phyloP scores from a whole-genome alignment of 2,113 vertebrate genomes.

The Larimichthys crocea region DNA sequence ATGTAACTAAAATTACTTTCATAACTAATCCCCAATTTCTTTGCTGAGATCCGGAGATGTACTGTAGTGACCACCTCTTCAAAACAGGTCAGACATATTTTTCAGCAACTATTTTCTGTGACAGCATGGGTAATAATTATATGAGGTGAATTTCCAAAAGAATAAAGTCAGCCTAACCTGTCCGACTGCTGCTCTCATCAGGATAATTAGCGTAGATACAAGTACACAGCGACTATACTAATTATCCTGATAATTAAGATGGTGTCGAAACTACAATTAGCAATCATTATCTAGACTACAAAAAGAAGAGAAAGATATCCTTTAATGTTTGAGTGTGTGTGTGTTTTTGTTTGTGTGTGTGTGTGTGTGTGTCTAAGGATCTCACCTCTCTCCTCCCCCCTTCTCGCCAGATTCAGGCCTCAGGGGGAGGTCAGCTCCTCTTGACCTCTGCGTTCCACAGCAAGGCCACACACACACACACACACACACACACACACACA shows the following conservation, averaged over 20 bases:
- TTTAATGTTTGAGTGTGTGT: not conserved
- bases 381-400: slow-evolving; percentile 47
- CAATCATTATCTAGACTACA: not conserved
- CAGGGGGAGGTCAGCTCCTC: slow-evolving; percentile 78
- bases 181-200: slow-evolving; percentile 15
- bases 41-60: not conserved
- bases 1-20: not conserved
- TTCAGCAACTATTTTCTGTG: not conserved
- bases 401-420: slow-evolving; percentile 70
- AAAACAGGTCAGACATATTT: not conserved
- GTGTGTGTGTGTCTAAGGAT: slow-evolving; percentile 10
- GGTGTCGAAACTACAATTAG: not conserved
- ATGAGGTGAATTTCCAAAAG: not conserved
- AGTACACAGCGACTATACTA: not conserved
- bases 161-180: not conserved
- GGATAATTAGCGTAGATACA: not conserved
- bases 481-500: slow-evolving; percentile 24
- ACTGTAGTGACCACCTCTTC: not conserved
- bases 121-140: not conserved
- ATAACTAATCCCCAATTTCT: not conserved
- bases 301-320: not conserved
- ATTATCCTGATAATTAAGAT: not conserved
- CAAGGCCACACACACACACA: slow-evolving; percentile 28
- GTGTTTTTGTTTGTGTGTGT: not conserved
- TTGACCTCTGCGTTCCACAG: slow-evolving; percentile 83